Evolutionary conservation across 1,140 invertebrate species (phyloP).

Genomic region (Laodelphax striatellus): DNA sequence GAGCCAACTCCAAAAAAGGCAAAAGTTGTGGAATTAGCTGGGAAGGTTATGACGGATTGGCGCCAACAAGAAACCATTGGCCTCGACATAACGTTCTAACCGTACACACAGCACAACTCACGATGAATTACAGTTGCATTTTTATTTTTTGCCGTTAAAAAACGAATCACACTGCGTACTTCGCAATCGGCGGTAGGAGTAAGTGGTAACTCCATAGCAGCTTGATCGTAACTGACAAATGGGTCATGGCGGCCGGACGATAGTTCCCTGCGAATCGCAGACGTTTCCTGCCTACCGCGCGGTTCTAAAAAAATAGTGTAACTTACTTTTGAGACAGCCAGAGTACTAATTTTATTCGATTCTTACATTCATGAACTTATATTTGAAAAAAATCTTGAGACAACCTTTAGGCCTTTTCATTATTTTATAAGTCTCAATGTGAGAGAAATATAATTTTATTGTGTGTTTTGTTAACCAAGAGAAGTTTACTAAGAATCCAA

Average conservation of each 20-base stretch:
- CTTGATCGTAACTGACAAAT: background rate
- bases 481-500: too few species aligned
- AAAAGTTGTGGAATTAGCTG: too few species aligned
- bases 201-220: background rate
- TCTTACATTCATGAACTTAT: too few species aligned
- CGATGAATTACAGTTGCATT: background rate
- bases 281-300: background rate
- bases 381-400: too few species aligned
- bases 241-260: background rate
- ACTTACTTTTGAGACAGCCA: background rate
- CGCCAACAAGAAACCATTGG: background rate
- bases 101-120: background rate
- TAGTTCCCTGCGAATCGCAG: background rate
- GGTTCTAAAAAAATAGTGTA: background rate
- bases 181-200: background rate
- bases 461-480: too few species aligned
- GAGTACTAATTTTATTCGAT: too few species aligned
- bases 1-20: too few species aligned
- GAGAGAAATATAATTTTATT: too few species aligned
- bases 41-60: background rate
- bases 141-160: background rate
- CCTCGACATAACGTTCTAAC: background rate
- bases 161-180: background rate
- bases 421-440: too few species aligned
- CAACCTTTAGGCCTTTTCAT: too few species aligned